Percentiles rank a stretch among this genome's conserved stretches.
Conservation (phyloP, 2,113 vertebrate genomes). For the Dipodomys ordii region DNA sequence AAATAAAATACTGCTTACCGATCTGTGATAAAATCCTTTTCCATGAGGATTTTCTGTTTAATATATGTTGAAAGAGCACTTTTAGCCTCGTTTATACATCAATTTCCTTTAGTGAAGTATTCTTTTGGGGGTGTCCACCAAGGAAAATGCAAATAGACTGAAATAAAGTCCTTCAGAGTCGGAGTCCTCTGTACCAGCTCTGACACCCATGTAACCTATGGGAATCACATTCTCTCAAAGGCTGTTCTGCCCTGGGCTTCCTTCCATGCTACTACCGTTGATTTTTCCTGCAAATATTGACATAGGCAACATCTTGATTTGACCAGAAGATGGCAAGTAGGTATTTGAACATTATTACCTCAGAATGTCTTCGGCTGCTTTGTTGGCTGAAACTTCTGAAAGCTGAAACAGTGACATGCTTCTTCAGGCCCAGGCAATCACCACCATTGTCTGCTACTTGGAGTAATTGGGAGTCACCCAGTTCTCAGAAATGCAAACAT, state of each 20-base stretch:
- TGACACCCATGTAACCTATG: no score
- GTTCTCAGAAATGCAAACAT: background rate
- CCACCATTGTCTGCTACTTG: background rate
- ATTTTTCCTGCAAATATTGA: background rate
- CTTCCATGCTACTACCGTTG: background rate
- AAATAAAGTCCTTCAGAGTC: background rate
- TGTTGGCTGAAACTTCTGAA: background rate
- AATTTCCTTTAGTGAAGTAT: background rate
- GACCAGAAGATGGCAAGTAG: background rate
- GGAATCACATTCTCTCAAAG: background rate
- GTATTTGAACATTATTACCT: background rate
- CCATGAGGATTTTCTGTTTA: conserved; percentile 11
- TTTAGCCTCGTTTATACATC: conserved; percentile 19
- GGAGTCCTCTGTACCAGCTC: background rate
- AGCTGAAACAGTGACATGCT: background rate
- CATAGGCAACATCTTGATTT: background rate
- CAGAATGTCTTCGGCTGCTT: background rate
- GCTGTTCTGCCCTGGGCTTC: background rate
- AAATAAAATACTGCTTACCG: background rate
- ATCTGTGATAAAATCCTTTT: background rate
- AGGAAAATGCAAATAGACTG: background rate
- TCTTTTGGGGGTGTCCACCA: background rate
- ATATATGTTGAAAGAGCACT: background rate
- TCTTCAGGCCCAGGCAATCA: background rate
- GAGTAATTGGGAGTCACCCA: background rate